A percentile compares a stretch with the other conserved stretches of the same genome.
Conservation (phyloP, 2,113 vertebrate species). For the Oryctolagus cuniculus region mOryCun1.1 NC_091441.1:88341001-88341500, state of each 20-base stretch:
- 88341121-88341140: neutral
- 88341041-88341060: neutral
- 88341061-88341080: neutral
- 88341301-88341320: neutral
- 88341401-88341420: conserved; percentile 50
- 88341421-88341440: conserved; percentile 26
- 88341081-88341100: neutral
- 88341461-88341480: conserved; percentile 69
- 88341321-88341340: neutral
- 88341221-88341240: neutral
- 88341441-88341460: conserved; percentile 42
- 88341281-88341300: neutral
- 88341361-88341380: neutral
- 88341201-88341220: neutral
- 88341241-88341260: neutral
- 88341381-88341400: neutral
- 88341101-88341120: neutral
- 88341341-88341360: neutral
- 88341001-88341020: neutral
- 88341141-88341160: neutral
- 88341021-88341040: too few relatives aligned
- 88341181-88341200: neutral
- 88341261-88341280: neutral
- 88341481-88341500: conserved; percentile 68
- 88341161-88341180: neutral